A percentile compares a stretch with the other conserved stretches of the same genome.
phyloP scores from a whole-genome alignment of 1,140 invertebrate genomes.

The Zophobas atratus region DNA sequence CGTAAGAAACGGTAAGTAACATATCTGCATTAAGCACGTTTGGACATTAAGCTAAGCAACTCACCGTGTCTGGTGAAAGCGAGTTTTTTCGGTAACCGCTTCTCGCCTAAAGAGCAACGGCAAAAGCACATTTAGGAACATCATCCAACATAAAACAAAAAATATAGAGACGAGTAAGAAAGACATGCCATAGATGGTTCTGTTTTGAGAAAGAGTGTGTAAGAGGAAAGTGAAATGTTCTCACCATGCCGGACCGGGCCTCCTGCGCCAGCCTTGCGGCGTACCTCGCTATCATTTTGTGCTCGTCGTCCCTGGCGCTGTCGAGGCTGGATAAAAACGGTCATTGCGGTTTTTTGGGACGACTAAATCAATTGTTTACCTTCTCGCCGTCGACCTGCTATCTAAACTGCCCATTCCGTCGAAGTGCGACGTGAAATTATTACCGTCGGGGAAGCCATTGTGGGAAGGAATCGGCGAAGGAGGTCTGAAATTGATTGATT shows the following conservation, averaged over 20 bases:
- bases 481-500: conserved; percentile 73
- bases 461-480: conserved; percentile 90
- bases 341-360: background rate
- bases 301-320: conserved; percentile 90
- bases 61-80: conserved; percentile 73
- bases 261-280: conserved; percentile 94
- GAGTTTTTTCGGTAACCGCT: conserved; percentile 71
- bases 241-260: conserved; percentile 84
- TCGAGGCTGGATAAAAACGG: conserved; percentile 69
- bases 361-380: conserved; percentile 64
- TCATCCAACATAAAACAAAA: conserved; percentile 60
- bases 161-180: conserved; percentile 46
- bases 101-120: conserved; percentile 69
- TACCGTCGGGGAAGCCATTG: conserved; percentile 86
- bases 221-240: conserved; percentile 62
- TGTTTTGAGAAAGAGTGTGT: conserved; percentile 16
- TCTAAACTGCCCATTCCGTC: conserved; percentile 87
- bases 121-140: conserved; percentile 67
- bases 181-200: conserved; percentile 31
- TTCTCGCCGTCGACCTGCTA: conserved; percentile 81
- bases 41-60: conserved; percentile 56
- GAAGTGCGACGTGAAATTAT: conserved; percentile 75
- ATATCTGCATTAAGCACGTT: conserved; percentile 9
- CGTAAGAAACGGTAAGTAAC: too few relatives aligned
- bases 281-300: conserved; percentile 96